These are phyloP conservation scores for Phyto melanocephala DNA, from an alignment of 2,888 invertebrate species.

Conservation along the genomic window DNA sequence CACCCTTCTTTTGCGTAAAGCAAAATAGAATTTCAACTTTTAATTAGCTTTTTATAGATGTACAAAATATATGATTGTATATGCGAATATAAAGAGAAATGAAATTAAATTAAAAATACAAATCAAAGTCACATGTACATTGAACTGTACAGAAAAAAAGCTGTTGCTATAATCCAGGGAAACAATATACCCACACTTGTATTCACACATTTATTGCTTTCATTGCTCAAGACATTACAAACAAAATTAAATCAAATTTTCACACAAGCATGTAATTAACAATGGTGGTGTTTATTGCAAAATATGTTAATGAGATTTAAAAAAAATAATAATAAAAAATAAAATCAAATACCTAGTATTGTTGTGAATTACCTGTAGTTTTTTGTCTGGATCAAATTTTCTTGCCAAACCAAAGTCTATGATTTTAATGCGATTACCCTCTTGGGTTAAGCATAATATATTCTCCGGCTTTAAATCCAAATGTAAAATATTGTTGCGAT, in stretches of 20 bases:
- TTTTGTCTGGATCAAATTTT: conserved; percentile 93
- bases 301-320: conserved; percentile 14
- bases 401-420: conserved; percentile 98
- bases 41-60: conserved; percentile 51
- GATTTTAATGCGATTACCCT: conserved; percentile 98
- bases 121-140: conserved; percentile 31
- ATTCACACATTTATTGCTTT: no score
- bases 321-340: not conserved
- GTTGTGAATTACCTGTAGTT: conserved; percentile 82
- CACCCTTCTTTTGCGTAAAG: not conserved
- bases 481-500: conserved; percentile 96
- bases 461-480: conserved; percentile 99
- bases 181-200: not conserved
- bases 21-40: conserved; percentile 18
- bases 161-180: not conserved
- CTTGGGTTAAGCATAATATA: conserved; percentile 95
- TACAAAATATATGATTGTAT: not conserved
- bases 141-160: not conserved
- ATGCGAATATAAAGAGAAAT: not conserved
- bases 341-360: not conserved
- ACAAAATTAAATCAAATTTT: conserved; percentile 7
- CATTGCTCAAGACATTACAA: not conserved
- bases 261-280: not conserved
- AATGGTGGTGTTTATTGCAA: conserved; percentile 4
- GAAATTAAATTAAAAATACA: conserved; percentile 4